Base-by-base conservation (phyloP, 2,888 invertebrate species). In the Meghimatium bilineatum region DNA sequence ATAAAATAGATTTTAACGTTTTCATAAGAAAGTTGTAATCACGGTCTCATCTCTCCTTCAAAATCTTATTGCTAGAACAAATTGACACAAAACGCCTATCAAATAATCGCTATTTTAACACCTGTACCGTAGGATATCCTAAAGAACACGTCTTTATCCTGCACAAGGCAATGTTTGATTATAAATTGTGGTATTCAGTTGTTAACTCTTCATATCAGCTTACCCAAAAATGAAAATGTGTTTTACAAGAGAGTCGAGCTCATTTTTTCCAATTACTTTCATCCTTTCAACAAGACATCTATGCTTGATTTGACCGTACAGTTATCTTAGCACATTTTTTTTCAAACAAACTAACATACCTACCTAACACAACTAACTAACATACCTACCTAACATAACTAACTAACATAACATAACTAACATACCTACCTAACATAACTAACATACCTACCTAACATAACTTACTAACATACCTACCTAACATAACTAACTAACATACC, bases 221-320 rank as follows among this genome's bases (percentile, higher is more conserved):
- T n/a, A n/a, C 60, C 26, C 60, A 63, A 63, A 63, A n/a, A 63
- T 63, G 60, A n/a, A n/a, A n/a, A 63, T 63, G 60, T 63, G n/a
- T 63, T 63, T n/a, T 63, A 23, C 56, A n/a, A 63, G n/a, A 63
- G 12, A n/a, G n/a, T n/a, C n/a, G n/a, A 63, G 6, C 3, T 63
- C n/a, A 63, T 63, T 63, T n/a, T 5, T n/a, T n/a, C 3, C 6
- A 63, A 23, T 10, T n/a, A 5, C 60, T n/a, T 3, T 63, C 60
- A n/a, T n/a, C 6, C n/a, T 26, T 23, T n/a, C n/a, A 63, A 63
- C 60, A 63, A 63, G n/a, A 23, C n/a, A 44, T 8, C 12, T 44
- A 5, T 44, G 12, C 44, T 44, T 44, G 44, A 12, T 8, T 44
- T 44, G 5, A 44, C 44, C 12, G 44, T 44, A 8, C 12, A 5